These are phyloP conservation scores for Amaurobius ferox DNA, from an alignment of 2,888 invertebrate species.

Conservation along the genomic window DNA sequence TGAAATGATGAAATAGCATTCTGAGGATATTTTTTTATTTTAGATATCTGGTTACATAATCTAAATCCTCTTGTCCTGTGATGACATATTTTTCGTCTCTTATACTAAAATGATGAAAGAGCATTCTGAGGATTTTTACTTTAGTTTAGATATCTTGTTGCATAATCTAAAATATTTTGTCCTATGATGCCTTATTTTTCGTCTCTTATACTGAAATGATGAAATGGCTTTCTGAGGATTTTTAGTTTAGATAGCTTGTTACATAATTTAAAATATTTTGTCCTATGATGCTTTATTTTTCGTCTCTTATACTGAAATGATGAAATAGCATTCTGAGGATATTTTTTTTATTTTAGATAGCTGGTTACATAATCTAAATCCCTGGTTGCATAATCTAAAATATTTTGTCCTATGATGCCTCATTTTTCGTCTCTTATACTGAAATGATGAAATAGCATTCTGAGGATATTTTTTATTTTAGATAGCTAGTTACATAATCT, in stretches of 20 bases:
- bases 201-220: constrained; percentile 27
- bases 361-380: background rate
- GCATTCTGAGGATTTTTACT: constrained; percentile 28
- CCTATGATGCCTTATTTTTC: constrained; percentile 37
- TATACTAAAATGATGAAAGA: constrained; percentile 13
- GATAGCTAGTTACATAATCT: background rate
- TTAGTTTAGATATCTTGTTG: background rate
- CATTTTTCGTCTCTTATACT: constrained; percentile 40
- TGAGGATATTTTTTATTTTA: background rate
- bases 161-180: background rate
- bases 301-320: constrained; percentile 33
- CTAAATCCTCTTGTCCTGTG: background rate
- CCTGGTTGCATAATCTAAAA: background rate
- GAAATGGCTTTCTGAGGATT: constrained; percentile 11
- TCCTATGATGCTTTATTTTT: constrained; percentile 38
- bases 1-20: background rate
- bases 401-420: constrained; percentile 4
- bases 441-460: background rate
- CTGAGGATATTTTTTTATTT: constrained; percentile 1
- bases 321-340: background rate
- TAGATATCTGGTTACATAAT: background rate
- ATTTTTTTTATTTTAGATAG: background rate
- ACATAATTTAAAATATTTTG: background rate
- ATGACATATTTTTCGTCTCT: constrained; percentile 50
- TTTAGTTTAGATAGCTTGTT: background rate